phyloP scores from a whole-genome alignment of 2,113 vertebrate species.

The Oryzias woworae region DNA sequence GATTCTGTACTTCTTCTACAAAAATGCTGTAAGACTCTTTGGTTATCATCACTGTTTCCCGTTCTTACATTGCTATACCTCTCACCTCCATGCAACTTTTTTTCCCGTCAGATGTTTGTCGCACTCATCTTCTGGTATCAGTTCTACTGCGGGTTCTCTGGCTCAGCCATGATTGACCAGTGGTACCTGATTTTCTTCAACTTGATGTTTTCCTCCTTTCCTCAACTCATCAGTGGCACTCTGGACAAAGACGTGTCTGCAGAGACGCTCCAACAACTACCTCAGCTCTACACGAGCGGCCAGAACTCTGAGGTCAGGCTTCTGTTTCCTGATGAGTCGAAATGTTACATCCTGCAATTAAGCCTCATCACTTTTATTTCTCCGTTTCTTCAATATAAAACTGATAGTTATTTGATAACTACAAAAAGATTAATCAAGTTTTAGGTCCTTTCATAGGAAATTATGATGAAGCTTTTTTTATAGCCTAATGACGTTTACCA shows the following conservation, averaged over 20 bases:
- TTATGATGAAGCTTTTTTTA: too few species aligned
- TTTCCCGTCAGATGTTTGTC: slow-evolving; percentile 89
- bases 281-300: slow-evolving; percentile 91
- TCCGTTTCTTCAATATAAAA: too few species aligned
- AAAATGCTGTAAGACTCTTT: slow-evolving; percentile 88
- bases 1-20: slow-evolving; percentile 99
- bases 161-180: slow-evolving; percentile 95
- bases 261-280: slow-evolving; percentile 83
- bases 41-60: too few species aligned
- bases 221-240: slow-evolving; percentile 94
- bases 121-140: slow-evolving; percentile 98
- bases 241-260: slow-evolving; percentile 92
- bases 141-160: slow-evolving; percentile 98
- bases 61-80: not conserved
- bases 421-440: too few species aligned
- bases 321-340: not conserved
- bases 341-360: too few species aligned
- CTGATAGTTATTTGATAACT: too few species aligned
- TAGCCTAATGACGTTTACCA: too few species aligned
- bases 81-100: not conserved
- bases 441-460: too few species aligned
- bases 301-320: slow-evolving; percentile 90
- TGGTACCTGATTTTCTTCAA: slow-evolving; percentile 99
- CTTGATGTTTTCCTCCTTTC: slow-evolving; percentile 95
- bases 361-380: too few species aligned